phyloP scores from a whole-genome alignment of 2,113 vertebrate genomes.

The Kryptolebias marmoratus region DNA sequence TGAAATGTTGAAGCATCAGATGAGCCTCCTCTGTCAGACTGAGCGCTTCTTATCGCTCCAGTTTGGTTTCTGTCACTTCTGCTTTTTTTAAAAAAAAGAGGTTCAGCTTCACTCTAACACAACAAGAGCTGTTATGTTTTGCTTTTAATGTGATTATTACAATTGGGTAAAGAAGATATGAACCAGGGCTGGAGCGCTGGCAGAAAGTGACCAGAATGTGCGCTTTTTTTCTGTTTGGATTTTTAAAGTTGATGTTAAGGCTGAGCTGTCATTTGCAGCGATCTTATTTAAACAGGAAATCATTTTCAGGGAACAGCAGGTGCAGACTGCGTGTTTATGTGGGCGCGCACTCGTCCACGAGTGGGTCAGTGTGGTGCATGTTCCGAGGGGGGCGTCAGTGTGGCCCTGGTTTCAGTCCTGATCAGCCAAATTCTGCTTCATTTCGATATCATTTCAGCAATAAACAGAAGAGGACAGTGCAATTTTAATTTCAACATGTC shows the following conservation, averaged over 20 bases:
- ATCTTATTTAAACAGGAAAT: neutral
- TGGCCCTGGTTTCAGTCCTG: neutral
- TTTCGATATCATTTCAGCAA: too few relatives aligned
- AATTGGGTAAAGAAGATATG: neutral
- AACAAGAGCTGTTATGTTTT: too few relatives aligned
- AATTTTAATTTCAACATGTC: too few relatives aligned
- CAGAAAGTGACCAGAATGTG: neutral
- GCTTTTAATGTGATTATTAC: neutral
- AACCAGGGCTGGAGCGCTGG: neutral
- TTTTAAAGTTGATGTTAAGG: neutral
- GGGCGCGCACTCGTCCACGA: conserved; percentile 1
- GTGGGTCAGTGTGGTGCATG: neutral
- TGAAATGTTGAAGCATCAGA: neutral
- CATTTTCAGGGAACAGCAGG: conserved; percentile 49
- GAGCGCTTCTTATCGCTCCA: neutral
- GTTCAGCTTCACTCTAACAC: conserved; percentile 14
- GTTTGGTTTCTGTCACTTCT: conserved; percentile 14
- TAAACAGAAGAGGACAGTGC: too few relatives aligned
- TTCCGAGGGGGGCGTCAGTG: neutral
- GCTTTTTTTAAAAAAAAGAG: neutral
- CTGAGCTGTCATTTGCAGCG: neutral
- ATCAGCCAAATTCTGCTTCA: neutral
- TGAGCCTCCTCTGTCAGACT: conserved; percentile 2
- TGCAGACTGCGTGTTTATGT: conserved; percentile 46
- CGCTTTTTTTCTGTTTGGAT: neutral